Conservation (phyloP, 2,797 vertebrate genomes). For the Gymnoscopelus braueri region DNA sequence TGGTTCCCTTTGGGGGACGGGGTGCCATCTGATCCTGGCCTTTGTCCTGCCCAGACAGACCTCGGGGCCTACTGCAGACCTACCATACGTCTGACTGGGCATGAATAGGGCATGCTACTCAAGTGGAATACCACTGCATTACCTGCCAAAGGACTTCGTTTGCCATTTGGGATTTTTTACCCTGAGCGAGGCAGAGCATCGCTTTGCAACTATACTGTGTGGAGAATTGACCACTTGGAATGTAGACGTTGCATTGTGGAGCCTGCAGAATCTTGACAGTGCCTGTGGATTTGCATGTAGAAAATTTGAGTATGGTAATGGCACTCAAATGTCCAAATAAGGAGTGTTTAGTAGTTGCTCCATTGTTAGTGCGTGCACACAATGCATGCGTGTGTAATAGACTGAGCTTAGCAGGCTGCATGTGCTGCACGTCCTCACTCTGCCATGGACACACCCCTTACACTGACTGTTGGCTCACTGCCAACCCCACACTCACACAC, state of each 20-base stretch:
- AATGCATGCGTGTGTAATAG: constrained; percentile 18
- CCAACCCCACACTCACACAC: constrained; percentile 59
- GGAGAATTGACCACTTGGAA: background rate
- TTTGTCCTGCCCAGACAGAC: constrained; percentile 45
- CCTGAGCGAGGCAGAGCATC: background rate
- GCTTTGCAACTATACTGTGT: background rate
- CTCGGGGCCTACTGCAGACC: background rate
- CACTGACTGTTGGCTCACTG: constrained; percentile 70
- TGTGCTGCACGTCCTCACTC: constrained; percentile 70
- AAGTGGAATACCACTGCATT: background rate
- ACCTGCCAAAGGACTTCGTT: no score
- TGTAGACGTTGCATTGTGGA: background rate
- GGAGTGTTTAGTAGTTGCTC: background rate
- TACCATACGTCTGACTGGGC: constrained; percentile 7
- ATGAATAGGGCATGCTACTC: background rate
- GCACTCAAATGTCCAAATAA: background rate
- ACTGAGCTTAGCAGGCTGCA: constrained; percentile 57
- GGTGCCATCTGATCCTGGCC: constrained; percentile 40
- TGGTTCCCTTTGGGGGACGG: constrained; percentile 12
- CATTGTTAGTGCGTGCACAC: background rate
- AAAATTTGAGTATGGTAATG: background rate
- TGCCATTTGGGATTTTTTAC: background rate
- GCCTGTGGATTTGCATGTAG: constrained; percentile 1
- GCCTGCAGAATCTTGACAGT: background rate
- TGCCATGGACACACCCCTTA: constrained; percentile 61